Percentiles rank a stretch among this genome's conserved stretches.
phyloP scores from a whole-genome alignment of 2,113 vertebrate species.

The Ranitomeya imitator region DNA sequence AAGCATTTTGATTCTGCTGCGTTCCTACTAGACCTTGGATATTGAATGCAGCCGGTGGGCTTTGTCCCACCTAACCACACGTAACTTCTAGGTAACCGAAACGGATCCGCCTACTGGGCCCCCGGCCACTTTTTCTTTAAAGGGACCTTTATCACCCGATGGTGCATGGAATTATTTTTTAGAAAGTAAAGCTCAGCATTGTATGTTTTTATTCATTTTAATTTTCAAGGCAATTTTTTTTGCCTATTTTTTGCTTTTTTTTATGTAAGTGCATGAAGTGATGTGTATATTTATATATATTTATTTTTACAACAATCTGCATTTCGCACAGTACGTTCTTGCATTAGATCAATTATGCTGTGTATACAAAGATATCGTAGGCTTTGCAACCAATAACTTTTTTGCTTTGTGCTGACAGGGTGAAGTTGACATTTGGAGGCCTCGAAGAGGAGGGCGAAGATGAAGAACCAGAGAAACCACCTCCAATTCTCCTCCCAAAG shows the following conservation, averaged over 20 bases:
- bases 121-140: background rate
- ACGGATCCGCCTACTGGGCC: background rate
- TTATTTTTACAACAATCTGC: too few relatives aligned
- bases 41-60: background rate
- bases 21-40: background rate
- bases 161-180: background rate
- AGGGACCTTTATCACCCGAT: background rate
- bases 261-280: background rate
- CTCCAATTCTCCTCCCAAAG: slow-evolving; percentile 76
- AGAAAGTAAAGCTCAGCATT: background rate
- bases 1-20: background rate
- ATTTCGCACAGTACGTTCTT: background rate
- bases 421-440: slow-evolving; percentile 92
- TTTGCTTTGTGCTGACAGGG: slow-evolving; percentile 62
- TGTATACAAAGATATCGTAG: background rate
- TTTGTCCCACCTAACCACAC: background rate
- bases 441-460: slow-evolving; percentile 83
- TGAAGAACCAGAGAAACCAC: slow-evolving; percentile 69
- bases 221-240: background rate
- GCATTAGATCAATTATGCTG: background rate
- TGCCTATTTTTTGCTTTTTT: background rate
- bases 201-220: background rate
- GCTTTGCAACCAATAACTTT: background rate
- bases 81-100: background rate
- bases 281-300: too few relatives aligned